These are phyloP conservation scores for Drosophila baimaii DNA, from an alignment of 1,140 invertebrate species.

Conservation along the genomic window DNA sequence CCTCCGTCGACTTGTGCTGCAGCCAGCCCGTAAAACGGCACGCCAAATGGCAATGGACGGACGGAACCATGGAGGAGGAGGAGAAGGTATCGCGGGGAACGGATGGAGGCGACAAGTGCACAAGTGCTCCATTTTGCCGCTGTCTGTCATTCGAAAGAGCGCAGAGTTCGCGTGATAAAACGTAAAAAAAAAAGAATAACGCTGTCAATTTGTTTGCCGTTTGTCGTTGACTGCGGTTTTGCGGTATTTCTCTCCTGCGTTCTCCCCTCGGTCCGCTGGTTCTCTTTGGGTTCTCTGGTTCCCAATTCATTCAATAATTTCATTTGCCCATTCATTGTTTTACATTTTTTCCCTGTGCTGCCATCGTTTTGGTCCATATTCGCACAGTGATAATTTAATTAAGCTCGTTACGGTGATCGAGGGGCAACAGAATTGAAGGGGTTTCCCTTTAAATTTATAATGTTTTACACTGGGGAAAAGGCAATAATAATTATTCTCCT, in stretches of 20 bases:
- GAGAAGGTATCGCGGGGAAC: background rate
- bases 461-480: background rate
- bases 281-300: constrained; percentile 17
- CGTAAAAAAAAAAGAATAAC: constrained; percentile 38
- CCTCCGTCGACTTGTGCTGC: constrained; percentile 5
- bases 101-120: constrained; percentile 48
- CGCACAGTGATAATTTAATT: constrained; percentile 77
- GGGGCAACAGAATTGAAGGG: background rate
- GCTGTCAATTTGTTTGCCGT: constrained; percentile 71
- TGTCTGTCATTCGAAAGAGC: constrained; percentile 47
- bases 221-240: constrained; percentile 65
- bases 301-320: constrained; percentile 81
- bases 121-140: constrained; percentile 63
- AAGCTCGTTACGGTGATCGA: constrained; percentile 38
- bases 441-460: constrained; percentile 16
- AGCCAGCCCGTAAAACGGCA: constrained; percentile 17
- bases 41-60: constrained; percentile 47
- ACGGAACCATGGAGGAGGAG: background rate
- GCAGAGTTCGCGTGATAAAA: constrained; percentile 64
- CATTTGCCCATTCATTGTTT: constrained; percentile 73
- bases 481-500: too few relatives aligned
- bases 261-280: constrained; percentile 1
- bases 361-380: constrained; percentile 35
- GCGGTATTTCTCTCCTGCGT: constrained; percentile 20
- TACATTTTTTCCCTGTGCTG: constrained; percentile 37